Evolutionary conservation across 2,113 vertebrate species (phyloP).

Genomic region (Pituophis catenifer): DNA sequence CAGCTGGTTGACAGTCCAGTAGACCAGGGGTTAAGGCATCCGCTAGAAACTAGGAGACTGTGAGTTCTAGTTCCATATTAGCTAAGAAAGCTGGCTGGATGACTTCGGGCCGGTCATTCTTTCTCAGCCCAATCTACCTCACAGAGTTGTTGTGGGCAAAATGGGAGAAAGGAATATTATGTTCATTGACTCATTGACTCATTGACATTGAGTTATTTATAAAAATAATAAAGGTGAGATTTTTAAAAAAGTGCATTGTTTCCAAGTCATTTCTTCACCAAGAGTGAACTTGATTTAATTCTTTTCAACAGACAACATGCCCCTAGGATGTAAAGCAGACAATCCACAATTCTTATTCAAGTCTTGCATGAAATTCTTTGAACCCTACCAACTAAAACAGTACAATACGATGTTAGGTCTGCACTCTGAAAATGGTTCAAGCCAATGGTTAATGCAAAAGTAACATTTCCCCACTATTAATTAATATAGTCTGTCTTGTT

Average conservation of each 20-base stretch:
- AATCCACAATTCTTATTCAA: background rate
- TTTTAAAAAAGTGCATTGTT: background rate
- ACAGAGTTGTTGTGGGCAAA: background rate
- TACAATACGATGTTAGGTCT: background rate
- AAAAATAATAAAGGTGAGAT: background rate
- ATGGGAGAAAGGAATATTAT: background rate
- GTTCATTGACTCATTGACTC: background rate
- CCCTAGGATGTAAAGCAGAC: background rate
- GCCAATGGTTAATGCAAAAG: background rate
- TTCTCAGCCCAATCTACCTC: background rate
- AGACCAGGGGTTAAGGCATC: background rate
- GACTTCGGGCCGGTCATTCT: background rate
- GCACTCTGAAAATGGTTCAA: background rate
- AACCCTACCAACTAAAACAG: rapidly evolving
- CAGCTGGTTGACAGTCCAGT: background rate
- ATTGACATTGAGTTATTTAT: background rate
- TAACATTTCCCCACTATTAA: background rate
- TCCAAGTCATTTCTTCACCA: background rate
- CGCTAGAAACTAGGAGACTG: background rate
- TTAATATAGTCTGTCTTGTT: background rate
- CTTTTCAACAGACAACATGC: background rate
- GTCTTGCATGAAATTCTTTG: background rate
- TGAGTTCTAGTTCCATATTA: background rate
- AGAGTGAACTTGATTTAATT: background rate
- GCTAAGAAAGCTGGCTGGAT: background rate